A percentile compares a stretch with the other conserved stretches of the same genome.
These are phyloP conservation scores for Nomada fucata DNA, from an alignment of 2,888 invertebrate species.

Conservation along the genomic window DNA sequence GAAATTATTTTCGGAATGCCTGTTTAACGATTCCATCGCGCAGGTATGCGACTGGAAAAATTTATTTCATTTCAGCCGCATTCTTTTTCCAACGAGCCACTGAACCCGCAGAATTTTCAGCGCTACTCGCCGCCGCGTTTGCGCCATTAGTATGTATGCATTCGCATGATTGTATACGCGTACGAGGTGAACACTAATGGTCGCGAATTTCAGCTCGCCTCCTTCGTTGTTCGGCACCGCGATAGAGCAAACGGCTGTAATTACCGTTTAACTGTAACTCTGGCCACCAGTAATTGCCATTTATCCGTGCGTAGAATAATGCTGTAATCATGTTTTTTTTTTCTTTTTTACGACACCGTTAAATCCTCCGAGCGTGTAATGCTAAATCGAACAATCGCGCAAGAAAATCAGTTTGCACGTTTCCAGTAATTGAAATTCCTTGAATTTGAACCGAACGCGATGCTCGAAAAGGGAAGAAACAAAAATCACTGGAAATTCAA, in stretches of 20 bases:
- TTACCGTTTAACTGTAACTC: constrained; percentile 47
- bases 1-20: background rate
- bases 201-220: constrained; percentile 22
- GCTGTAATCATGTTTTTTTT: constrained; percentile 6
- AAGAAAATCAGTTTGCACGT: constrained; percentile 1
- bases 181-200: constrained; percentile 26
- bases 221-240: constrained; percentile 7
- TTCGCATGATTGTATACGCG: constrained; percentile 14
- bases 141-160: constrained; percentile 45
- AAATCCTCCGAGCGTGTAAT: constrained; percentile 1
- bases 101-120: constrained; percentile 21
- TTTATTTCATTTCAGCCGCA: background rate
- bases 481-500: too few species aligned
- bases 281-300: constrained; percentile 31
- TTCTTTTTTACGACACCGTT: constrained; percentile 14
- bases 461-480: background rate
- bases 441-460: background rate
- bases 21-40: background rate
- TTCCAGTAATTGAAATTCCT: background rate
- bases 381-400: background rate
- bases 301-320: constrained; percentile 10
- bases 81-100: constrained; percentile 9
- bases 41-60: background rate
- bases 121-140: background rate
- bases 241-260: constrained; percentile 32